A percentile compares a stretch with the other conserved stretches of the same genome.
These are phyloP conservation scores for Drosophila greeni DNA, from an alignment of 2,888 invertebrate species.

Conservation along the genomic window DNA sequence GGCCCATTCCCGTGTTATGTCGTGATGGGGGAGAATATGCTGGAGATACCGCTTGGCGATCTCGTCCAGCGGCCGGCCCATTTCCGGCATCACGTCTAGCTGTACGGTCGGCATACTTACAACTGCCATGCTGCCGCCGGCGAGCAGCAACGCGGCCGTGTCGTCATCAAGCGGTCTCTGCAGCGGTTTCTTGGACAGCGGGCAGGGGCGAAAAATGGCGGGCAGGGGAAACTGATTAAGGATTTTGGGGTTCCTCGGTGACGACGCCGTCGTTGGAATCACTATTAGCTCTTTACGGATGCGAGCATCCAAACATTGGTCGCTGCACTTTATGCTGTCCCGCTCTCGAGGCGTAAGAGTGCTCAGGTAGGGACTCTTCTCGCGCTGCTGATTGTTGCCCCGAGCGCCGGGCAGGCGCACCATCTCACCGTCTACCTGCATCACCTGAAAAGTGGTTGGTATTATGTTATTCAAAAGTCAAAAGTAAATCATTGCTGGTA, in stretches of 20 bases:
- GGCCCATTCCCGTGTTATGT: conserved; percentile 78
- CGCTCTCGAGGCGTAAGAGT: conserved; percentile 24
- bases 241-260: conserved; percentile 49
- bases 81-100: conserved; percentile 76
- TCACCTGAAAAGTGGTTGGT: conserved; percentile 24
- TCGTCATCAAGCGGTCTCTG: conserved; percentile 73
- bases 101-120: conserved; percentile 77
- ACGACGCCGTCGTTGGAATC: conserved; percentile 53
- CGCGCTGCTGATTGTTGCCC: conserved; percentile 73
- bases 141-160: conserved; percentile 67
- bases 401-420: conserved; percentile 73
- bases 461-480: neutral
- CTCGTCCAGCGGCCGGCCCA: conserved; percentile 75
- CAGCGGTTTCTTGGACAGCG: conserved; percentile 75
- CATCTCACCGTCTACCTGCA: conserved; percentile 68
- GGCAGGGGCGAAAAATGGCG: conserved; percentile 74
- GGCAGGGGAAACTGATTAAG: conserved; percentile 65
- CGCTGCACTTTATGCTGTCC: conserved; percentile 25
- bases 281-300: conserved; percentile 61
- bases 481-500: neutral
- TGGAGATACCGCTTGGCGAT: conserved; percentile 77
- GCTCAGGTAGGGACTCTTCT: conserved; percentile 66
- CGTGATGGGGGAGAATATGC: conserved; percentile 75
- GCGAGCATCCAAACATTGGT: conserved; percentile 60
- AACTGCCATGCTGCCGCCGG: conserved; percentile 75